Conservation (phyloP, 2,888 invertebrate genomes). For the Neoitamus cyanurus region DNA sequence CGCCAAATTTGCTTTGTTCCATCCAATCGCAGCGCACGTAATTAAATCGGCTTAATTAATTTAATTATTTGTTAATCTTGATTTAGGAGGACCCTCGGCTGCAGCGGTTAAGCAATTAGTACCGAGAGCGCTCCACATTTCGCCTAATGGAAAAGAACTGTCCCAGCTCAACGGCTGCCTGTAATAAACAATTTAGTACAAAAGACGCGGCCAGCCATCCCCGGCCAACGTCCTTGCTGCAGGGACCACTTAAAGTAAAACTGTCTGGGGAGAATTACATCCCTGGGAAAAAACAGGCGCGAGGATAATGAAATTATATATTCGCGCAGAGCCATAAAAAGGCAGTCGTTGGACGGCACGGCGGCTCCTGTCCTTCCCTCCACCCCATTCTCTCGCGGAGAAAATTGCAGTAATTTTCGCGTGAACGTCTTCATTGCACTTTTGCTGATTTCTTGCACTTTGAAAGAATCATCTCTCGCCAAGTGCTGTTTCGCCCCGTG, state of each 20-base stretch:
- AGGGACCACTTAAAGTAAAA: not conserved
- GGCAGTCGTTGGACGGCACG: not conserved
- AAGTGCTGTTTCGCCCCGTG: not conserved
- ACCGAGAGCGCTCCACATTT: not conserved
- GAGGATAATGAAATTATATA: not conserved
- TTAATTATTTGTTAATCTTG: not conserved
- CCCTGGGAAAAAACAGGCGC: not conserved
- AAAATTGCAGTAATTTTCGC: not conserved
- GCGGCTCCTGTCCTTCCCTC: not conserved
- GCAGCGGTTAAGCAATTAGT: not conserved
- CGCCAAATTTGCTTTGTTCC: not conserved
- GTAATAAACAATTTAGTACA: not conserved
- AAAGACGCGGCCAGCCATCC: not conserved
- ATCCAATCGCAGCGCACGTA: not conserved
- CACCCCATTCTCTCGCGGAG: not conserved
- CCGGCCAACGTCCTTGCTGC: not conserved
- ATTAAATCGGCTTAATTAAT: not conserved
- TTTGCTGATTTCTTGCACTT: not conserved
- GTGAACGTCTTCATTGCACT: not conserved
- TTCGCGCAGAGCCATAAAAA: not conserved
- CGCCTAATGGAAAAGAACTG: not conserved
- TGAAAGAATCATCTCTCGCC: not conserved
- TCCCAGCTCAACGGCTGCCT: not conserved
- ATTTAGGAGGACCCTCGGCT: not conserved
- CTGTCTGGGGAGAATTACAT: not conserved